Conservation (phyloP, 1,140 invertebrate species). For the Whitmania pigra region DNA sequence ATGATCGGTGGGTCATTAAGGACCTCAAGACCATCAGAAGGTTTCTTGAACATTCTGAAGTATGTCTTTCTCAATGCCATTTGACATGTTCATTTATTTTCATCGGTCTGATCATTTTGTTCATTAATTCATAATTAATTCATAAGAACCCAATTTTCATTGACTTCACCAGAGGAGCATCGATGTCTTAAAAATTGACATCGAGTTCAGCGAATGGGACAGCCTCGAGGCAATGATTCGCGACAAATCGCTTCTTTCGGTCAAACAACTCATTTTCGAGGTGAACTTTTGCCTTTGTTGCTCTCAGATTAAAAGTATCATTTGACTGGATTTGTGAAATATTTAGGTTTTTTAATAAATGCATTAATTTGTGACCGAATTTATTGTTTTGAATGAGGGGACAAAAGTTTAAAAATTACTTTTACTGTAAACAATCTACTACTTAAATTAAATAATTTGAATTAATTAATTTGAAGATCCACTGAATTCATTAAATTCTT, state of each 20-base stretch:
- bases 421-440: no score
- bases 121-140: neutral
- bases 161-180: constrained; percentile 9
- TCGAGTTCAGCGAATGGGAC: constrained; percentile 20
- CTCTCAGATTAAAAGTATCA: neutral
- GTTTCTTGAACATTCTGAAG: constrained; percentile 17
- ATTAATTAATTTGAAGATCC: no score
- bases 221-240: constrained; percentile 18
- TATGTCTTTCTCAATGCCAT: neutral
- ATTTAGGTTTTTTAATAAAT: no score
- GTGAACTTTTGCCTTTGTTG: neutral
- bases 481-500: no score
- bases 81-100: neutral
- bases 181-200: constrained; percentile 21
- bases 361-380: no score
- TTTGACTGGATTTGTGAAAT: neutral
- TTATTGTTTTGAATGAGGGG: no score
- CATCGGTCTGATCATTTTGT: neutral
- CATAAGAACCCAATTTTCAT: neutral
- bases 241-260: constrained; percentile 6
- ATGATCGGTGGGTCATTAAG: constrained; percentile 15
- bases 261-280: constrained; percentile 22
- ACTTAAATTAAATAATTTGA: no score
- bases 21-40: constrained; percentile 15
- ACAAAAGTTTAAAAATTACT: no score